Conservation (phyloP, 2,113 vertebrate species). For the Nestor notabilis region DNA sequence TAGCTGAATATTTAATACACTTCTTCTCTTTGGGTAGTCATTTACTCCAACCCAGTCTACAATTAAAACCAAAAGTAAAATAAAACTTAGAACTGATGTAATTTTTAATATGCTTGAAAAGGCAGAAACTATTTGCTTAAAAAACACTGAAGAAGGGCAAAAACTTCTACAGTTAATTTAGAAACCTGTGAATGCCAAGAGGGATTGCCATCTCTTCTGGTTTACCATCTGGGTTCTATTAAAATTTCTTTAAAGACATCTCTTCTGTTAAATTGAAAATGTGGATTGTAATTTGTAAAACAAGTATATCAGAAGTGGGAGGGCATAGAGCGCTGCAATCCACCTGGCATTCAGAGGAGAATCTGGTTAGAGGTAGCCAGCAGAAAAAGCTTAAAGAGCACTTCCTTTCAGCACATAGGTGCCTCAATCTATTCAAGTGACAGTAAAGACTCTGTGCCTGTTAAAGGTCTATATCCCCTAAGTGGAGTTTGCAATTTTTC, state of each 20-base stretch:
- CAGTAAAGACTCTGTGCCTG: neutral
- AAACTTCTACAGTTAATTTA: neutral
- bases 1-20: neutral
- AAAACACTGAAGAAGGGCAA: neutral
- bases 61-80: neutral
- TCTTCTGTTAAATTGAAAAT: neutral
- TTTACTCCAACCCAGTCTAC: neutral
- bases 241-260: neutral
- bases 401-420: neutral
- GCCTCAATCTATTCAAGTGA: neutral
- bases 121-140: neutral
- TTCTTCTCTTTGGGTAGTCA: neutral
- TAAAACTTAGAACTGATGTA: neutral
- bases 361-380: neutral
- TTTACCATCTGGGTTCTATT: neutral
- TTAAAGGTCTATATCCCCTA: neutral
- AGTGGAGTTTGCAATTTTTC: neutral
- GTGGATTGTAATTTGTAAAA: neutral
- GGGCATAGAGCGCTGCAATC: neutral
- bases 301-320: neutral
- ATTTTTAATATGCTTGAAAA: neutral
- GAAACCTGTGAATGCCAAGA: neutral
- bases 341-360: neutral
- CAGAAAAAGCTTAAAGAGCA: neutral
- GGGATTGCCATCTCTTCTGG: neutral